These are phyloP conservation scores for Erythrocercus mccallii DNA, from an alignment of 2,113 vertebrate species.

Conservation along the genomic window DNA sequence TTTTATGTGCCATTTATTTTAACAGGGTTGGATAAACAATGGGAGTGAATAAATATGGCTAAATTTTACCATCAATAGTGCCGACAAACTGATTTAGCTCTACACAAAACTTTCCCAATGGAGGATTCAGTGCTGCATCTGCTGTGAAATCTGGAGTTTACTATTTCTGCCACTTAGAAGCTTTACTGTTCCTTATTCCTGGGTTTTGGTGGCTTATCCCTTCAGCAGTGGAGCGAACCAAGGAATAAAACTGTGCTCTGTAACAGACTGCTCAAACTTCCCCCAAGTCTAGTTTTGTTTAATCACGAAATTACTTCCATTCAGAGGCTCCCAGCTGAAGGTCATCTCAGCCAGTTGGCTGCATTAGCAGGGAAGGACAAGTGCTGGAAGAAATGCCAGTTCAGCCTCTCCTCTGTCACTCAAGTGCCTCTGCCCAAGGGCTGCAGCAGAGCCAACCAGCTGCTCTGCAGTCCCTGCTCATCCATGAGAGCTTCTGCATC, in stretches of 20 bases:
- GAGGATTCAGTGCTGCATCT: background rate
- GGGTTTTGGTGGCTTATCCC: background rate
- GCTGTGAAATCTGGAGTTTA: background rate
- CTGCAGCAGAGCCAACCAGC: background rate
- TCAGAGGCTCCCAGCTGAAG: slow-evolving; percentile 4
- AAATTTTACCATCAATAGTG: background rate
- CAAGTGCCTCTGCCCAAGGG: background rate
- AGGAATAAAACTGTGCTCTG: background rate
- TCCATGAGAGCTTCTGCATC: background rate
- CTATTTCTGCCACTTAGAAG: background rate
- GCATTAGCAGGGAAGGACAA: background rate
- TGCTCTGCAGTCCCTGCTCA: background rate
- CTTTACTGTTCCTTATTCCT: background rate
- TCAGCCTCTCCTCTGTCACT: background rate
- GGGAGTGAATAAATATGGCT: background rate
- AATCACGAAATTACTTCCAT: background rate
- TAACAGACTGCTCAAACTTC: background rate
- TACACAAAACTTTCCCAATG: background rate
- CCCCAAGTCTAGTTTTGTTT: background rate
- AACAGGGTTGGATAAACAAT: background rate
- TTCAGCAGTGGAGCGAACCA: background rate
- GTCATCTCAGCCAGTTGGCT: background rate
- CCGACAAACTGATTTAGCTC: background rate
- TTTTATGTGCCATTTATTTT: background rate
- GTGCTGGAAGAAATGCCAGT: background rate